Evolutionary conservation across 2,888 invertebrate species (phyloP).

Genomic region (Hoplodrina ambigua): DNA sequence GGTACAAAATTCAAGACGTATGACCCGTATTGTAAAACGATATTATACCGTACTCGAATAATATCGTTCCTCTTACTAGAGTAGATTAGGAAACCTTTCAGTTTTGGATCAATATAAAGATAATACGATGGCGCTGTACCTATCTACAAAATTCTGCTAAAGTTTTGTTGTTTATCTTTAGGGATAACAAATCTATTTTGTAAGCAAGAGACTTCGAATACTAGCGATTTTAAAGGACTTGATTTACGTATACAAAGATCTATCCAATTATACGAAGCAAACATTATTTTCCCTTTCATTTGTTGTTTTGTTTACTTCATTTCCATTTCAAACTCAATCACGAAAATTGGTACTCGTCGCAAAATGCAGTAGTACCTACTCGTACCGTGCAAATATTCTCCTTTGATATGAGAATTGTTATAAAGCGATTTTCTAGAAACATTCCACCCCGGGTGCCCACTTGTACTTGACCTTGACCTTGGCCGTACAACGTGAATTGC

Average conservation of each 20-base stretch:
- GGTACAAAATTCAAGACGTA: neutral
- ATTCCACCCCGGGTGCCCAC: conserved; percentile 57
- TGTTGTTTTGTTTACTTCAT: conserved; percentile 30
- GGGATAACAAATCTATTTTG: conserved; percentile 14
- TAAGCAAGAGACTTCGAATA: conserved; percentile 1
- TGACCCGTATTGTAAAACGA: neutral
- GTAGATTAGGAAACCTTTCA: neutral
- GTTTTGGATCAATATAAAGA: neutral
- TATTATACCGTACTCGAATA: neutral
- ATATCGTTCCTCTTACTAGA: neutral
- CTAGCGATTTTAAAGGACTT: conserved; percentile 1
- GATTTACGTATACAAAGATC: conserved; percentile 7
- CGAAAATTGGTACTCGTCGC: conserved; percentile 15
- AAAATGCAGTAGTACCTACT: conserved; percentile 9
- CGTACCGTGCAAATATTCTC: conserved; percentile 42
- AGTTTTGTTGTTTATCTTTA: neutral
- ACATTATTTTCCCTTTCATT: conserved; percentile 29
- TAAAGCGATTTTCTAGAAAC: conserved; percentile 53
- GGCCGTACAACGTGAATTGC: conserved; percentile 53
- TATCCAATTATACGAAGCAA: conserved; percentile 8
- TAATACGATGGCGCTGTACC: neutral
- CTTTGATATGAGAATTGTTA: conserved; percentile 41
- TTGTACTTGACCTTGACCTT: conserved; percentile 61
- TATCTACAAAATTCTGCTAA: neutral
- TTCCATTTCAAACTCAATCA: conserved; percentile 39